A percentile compares a stretch with the other conserved stretches of the same genome.
Evolutionary conservation across 2,888 invertebrate genomes (phyloP).

Genomic region (Sylvicola cinctus): DNA sequence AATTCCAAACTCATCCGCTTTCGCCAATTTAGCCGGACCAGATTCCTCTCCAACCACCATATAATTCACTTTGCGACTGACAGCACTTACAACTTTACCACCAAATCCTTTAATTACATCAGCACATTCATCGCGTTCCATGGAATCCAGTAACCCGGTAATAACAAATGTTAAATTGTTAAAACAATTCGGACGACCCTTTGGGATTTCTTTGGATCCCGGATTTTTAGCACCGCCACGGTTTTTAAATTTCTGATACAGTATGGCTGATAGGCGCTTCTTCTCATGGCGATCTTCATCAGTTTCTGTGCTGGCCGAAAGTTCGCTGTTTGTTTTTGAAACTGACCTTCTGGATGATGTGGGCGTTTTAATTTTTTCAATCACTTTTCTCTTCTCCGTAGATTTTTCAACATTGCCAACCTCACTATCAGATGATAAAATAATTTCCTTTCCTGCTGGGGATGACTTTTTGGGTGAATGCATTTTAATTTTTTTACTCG

Average conservation of each 20-base stretch:
- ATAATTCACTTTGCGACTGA: conserved; percentile 65
- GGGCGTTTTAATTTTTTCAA: conserved; percentile 3
- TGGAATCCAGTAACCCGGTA: conserved; percentile 74
- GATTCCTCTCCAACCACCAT: conserved; percentile 69
- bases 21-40: conserved; percentile 65
- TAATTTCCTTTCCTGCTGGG: conserved; percentile 4
- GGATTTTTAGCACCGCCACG: conserved; percentile 61
- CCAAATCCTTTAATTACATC: conserved; percentile 58
- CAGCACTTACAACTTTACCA: conserved; percentile 47
- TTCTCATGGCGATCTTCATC: conserved; percentile 51
- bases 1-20: conserved; percentile 49
- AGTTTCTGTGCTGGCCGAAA: background rate
- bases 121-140: conserved; percentile 62
- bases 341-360: conserved; percentile 7
- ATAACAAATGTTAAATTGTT: conserved; percentile 49
- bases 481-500: conserved; percentile 4
- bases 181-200: conserved; percentile 53
- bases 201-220: conserved; percentile 64
- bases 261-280: conserved; percentile 36
- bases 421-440: conserved; percentile 4
- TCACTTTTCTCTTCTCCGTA: conserved; percentile 3
- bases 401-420: background rate
- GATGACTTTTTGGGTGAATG: conserved; percentile 4
- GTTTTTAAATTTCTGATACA: conserved; percentile 58
- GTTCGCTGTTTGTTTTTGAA: conserved; percentile 4